Base-by-base conservation (phyloP, 2,888 invertebrate genomes). In the Meta bourneti region DNA sequence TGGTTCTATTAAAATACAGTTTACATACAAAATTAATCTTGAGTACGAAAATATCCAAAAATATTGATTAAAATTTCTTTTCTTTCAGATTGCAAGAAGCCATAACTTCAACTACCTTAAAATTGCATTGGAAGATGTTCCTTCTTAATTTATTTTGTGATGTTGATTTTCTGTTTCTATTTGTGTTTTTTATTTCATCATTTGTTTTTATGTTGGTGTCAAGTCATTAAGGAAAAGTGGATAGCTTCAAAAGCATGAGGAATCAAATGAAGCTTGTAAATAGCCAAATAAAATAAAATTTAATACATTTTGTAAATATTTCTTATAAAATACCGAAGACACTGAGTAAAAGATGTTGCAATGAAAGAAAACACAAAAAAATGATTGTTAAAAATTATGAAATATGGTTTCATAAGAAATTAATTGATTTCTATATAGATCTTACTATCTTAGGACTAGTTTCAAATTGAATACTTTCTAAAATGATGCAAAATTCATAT, bases 141-240 rank as follows among this genome's bases (percentile, higher is more conserved):
- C 88, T 83, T 52, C 70, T 89, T 89, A 89, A 89, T 71, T 89
- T 89, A 89, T 89, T 89, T 89, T 82, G 83, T 89, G 83, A 82
- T 83, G 83, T 83, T 82, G 78, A 89, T 70, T 82, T 61, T 75
- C 75, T 74, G 61, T 61, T 72, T 81, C 52, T 88, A 74, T 88
- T 74, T 80, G 54, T 52, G 79, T 88, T 81, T 81, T 81, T 70
- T 82, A 75, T 83, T 89, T 78, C 49, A 80, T 54, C 72, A 77
- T 74, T 82, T 81, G 70, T 52, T 77, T 89, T 83, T 75, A 61
- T 89, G 83, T 83, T 89, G 83, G 82, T 83, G 82, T 89, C 69
- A 81, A 75, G 81, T 88, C 88, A 81, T 71, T 70, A 71, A n/a
- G n/a, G 74, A 80, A 87, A 72, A 54, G 6, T 54, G 79, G 81